These are phyloP conservation scores for Melieria crassipennis DNA, from an alignment of 2,888 invertebrate species.

Conservation along the genomic window DNA sequence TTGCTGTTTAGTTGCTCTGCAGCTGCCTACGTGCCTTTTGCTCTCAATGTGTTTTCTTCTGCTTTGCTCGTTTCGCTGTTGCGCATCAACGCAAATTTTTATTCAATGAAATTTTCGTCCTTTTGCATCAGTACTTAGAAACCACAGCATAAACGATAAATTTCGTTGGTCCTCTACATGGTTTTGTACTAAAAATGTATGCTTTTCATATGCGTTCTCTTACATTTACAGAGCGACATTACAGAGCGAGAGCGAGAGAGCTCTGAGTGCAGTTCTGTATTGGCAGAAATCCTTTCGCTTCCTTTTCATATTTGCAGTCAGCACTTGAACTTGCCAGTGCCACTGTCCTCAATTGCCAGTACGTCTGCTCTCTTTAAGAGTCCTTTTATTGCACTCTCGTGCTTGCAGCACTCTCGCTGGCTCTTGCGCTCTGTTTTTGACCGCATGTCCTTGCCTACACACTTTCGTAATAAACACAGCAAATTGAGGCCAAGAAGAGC, in stretches of 20 bases:
- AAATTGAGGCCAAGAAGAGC: conserved; percentile 44
- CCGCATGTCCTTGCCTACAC: conserved; percentile 35
- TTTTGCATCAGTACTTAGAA: not conserved
- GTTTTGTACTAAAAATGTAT: too few relatives aligned
- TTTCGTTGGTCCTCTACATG: too few relatives aligned
- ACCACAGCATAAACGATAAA: too few relatives aligned
- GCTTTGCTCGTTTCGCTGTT: not conserved
- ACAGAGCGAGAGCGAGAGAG: too few relatives aligned
- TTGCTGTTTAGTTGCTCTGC: conserved; percentile 3
- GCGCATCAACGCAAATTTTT: not conserved
- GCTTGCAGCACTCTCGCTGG: not conserved
- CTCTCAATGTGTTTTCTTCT: conserved; percentile 9
- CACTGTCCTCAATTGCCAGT: too few relatives aligned
- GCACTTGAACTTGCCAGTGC: too few relatives aligned
- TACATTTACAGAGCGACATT: too few relatives aligned
- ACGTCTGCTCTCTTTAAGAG: not conserved
- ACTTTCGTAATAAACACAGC: conserved; percentile 38
- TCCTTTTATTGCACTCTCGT: not conserved
- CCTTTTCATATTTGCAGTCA: too few relatives aligned
- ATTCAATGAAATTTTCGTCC: conserved; percentile 25
- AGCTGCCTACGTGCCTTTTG: not conserved
- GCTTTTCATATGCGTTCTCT: too few relatives aligned
- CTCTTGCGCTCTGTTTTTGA: conserved; percentile 18
- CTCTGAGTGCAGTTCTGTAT: too few relatives aligned
- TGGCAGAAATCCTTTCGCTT: too few relatives aligned